A percentile compares a stretch with the other conserved stretches of the same genome.
These are phyloP conservation scores for Proisotoma minuta DNA, from an alignment of 2,888 invertebrate species.

Conservation along the genomic window DNA sequence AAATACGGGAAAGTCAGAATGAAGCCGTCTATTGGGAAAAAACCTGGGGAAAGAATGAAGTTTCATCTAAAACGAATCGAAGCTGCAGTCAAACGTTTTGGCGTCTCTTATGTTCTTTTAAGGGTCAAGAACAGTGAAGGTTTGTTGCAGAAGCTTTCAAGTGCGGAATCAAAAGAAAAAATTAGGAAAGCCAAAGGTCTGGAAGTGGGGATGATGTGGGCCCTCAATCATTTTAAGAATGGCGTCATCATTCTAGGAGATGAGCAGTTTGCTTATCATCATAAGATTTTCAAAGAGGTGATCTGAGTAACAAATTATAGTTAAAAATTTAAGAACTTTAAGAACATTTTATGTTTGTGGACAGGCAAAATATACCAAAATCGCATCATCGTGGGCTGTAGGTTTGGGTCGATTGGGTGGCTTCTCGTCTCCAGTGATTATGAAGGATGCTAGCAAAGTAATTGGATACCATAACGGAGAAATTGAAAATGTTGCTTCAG, in stretches of 20 bases:
- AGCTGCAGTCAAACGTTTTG: constrained; percentile 14
- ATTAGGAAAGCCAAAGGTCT: neutral
- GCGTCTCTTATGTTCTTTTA: constrained; percentile 19
- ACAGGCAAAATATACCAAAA: constrained; percentile 16
- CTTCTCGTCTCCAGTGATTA: constrained; percentile 13
- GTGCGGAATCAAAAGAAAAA: neutral
- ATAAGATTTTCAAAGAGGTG: constrained; percentile 24
- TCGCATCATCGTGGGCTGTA: constrained; percentile 24
- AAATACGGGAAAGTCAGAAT: neutral
- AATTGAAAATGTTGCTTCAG: too few species aligned
- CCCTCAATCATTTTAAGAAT: constrained; percentile 10
- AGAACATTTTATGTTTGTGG: neutral
- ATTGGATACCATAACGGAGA: constrained; percentile 13
- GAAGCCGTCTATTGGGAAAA: neutral
- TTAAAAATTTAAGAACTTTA: neutral
- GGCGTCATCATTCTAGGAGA: constrained; percentile 23
- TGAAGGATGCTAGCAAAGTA: neutral
- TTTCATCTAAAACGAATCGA: neutral
- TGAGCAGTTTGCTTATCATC: constrained; percentile 17
- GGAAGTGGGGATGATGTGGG: constrained; percentile 20
- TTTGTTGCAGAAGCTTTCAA: too few species aligned
- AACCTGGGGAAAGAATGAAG: too few species aligned
- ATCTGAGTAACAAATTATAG: neutral
- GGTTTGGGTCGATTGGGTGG: constrained; percentile 8
- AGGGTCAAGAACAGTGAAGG: too few species aligned